Evolutionary conservation across 1,140 invertebrate genomes (phyloP).

Genomic region (Trachymyrmex cornetzi): DNA sequence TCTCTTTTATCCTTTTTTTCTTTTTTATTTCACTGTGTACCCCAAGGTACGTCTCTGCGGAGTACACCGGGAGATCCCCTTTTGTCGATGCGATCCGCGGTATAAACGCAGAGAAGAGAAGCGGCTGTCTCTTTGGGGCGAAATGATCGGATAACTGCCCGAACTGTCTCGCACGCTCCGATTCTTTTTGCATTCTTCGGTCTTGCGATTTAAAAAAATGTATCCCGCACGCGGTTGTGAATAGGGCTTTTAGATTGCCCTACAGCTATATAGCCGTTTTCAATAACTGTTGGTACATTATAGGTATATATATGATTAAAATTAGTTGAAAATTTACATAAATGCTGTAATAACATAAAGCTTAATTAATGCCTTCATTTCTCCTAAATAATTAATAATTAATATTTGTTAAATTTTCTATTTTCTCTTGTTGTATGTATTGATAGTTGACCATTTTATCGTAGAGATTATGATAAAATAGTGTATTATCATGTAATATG

Average conservation of each 20-base stretch:
- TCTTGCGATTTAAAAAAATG: slow-evolving; percentile 30
- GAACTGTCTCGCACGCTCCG: slow-evolving; percentile 55
- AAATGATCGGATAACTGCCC: slow-evolving; percentile 67
- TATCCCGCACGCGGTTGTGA: neutral
- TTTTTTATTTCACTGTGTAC: slow-evolving; percentile 57
- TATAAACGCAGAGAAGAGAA: slow-evolving; percentile 64
- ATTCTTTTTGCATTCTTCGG: slow-evolving; percentile 72
- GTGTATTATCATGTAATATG: neutral
- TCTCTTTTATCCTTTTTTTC: slow-evolving; percentile 31
- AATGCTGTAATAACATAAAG: neutral
- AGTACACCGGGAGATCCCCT: slow-evolving; percentile 58
- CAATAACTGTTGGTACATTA: neutral
- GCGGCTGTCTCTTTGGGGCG: slow-evolving; percentile 58
- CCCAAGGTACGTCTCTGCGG: slow-evolving; percentile 26
- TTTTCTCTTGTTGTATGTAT: neutral
- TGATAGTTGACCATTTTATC: slow-evolving; percentile 5
- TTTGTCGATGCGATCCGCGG: slow-evolving; percentile 75
- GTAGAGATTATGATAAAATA: neutral
- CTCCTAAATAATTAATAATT: slow-evolving; percentile 11
- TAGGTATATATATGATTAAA: neutral
- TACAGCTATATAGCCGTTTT: neutral
- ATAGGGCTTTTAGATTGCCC: slow-evolving; percentile 1
- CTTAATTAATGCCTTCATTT: neutral
- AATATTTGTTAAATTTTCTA: neutral
- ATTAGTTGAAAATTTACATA: neutral